phyloP scores from a whole-genome alignment of 2,113 vertebrate species.

The Nannobrachium achirus region DNA sequence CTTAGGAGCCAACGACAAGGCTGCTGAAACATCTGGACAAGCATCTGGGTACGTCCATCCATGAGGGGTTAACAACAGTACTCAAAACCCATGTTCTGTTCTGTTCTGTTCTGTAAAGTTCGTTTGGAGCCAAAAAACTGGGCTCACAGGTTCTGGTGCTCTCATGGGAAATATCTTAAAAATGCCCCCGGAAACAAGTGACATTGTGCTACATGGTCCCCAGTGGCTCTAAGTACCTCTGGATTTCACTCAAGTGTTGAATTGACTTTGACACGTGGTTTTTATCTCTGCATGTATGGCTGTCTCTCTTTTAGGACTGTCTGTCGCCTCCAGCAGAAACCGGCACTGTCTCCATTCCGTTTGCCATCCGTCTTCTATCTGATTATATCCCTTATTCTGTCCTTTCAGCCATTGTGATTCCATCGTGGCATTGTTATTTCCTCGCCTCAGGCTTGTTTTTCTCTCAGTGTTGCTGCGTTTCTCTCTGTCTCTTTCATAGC shows the following conservation, averaged over 20 bases:
- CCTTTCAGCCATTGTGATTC: too few relatives aligned
- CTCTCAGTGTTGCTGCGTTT: too few relatives aligned
- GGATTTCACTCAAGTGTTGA: constrained; percentile 36
- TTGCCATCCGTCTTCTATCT: background rate
- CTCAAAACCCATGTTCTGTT: too few relatives aligned
- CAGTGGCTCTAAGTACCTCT: constrained; percentile 14
- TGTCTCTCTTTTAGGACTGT: background rate
- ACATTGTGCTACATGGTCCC: constrained; percentile 8
- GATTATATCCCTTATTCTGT: too few relatives aligned
- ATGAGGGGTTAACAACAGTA: constrained; percentile 9
- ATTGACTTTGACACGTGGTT: constrained; percentile 13
- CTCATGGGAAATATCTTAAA: background rate
- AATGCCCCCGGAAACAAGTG: background rate
- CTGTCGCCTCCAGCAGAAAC: background rate
- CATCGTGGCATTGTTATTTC: too few relatives aligned
- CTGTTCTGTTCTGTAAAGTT: background rate
- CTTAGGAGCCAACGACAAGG: constrained; percentile 14
- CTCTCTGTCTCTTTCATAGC: constrained; percentile 57
- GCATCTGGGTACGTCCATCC: too few relatives aligned
- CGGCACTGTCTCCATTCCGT: background rate
- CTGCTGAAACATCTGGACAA: background rate
- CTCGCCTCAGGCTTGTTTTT: too few relatives aligned
- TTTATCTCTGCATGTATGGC: background rate
- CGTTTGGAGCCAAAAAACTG: background rate
- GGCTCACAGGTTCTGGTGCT: background rate